phyloP scores from a whole-genome alignment of 2,797 vertebrate species.

The Scolopax bukidnonensis region DNA sequence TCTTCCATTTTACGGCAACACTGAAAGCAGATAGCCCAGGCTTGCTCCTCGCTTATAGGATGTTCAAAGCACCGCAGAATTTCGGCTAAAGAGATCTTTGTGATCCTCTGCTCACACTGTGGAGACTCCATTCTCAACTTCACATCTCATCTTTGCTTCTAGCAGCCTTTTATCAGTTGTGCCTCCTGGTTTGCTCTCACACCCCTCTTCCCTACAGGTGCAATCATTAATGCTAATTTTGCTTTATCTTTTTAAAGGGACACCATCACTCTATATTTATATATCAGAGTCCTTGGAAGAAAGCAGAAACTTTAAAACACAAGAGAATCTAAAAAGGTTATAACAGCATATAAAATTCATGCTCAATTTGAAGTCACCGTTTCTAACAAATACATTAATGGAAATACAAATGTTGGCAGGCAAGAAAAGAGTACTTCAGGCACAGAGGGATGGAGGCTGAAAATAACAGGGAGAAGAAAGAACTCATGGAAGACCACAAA shows the following conservation, averaged over 20 bases:
- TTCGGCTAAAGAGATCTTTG: slow-evolving; percentile 68
- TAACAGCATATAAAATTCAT: neutral
- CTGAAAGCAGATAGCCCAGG: slow-evolving; percentile 82
- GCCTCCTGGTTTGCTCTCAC: neutral
- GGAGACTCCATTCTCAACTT: neutral
- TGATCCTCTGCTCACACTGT: neutral
- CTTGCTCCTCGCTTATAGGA: slow-evolving; percentile 80
- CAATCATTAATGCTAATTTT: neutral
- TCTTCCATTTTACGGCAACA: slow-evolving; percentile 66
- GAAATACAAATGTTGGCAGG: neutral
- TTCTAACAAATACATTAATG: neutral
- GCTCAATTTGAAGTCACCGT: neutral
- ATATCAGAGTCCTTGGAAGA: neutral
- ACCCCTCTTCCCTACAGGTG: slow-evolving; percentile 33
- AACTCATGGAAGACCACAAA: neutral
- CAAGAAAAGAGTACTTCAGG: neutral
- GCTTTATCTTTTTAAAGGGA: slow-evolving; percentile 10
- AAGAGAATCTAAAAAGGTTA: neutral
- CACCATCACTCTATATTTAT: neutral
- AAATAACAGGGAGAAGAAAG: neutral
- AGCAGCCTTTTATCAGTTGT: slow-evolving; percentile 8
- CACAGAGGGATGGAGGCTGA: neutral
- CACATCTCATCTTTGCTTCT: neutral
- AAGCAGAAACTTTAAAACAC: neutral
- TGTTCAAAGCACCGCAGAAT: slow-evolving; percentile 71